A percentile compares a stretch with the other conserved stretches of the same genome.
These are phyloP conservation scores for Chelonoidis abingdonii DNA, from an alignment of 2,113 vertebrate species.

Conservation along the genomic window DNA sequence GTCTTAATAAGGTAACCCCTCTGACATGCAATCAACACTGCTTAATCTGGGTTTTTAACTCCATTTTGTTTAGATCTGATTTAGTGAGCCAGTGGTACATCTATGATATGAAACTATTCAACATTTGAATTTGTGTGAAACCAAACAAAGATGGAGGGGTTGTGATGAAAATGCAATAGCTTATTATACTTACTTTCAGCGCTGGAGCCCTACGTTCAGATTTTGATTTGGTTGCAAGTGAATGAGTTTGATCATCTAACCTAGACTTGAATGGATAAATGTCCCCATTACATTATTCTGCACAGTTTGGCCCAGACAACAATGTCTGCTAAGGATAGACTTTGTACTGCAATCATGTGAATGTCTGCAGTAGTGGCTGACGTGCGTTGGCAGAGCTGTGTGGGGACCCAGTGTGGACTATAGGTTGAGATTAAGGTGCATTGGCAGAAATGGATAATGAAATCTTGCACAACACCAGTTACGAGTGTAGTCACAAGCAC, in stretches of 20 bases:
- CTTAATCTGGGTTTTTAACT: not conserved
- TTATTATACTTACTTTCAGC: not conserved
- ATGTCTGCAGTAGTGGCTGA: not conserved
- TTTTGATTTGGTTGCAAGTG: not conserved
- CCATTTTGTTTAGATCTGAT: conserved; percentile 15
- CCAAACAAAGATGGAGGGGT: not conserved
- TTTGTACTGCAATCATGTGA: not conserved
- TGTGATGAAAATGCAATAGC: not conserved
- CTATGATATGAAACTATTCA: not conserved
- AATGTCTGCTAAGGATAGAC: not conserved
- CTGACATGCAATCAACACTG: not conserved
- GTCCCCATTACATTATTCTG: not conserved
- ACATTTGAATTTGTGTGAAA: not conserved
- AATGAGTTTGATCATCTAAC: not conserved
- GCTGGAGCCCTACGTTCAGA: not conserved
- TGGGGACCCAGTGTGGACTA: not conserved
- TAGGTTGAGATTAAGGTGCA: not conserved
- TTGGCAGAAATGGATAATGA: not conserved
- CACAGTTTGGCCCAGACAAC: not conserved
- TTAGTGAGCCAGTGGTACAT: not conserved
- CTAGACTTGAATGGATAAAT: not conserved
- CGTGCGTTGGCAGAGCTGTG: rapidly evolving
- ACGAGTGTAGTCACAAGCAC: not conserved
- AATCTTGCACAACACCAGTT: not conserved
- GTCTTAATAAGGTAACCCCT: not conserved